Evolutionary conservation across 2,797 vertebrate genomes (phyloP).

Genomic region (Petrocephalus schoutedeni): DNA sequence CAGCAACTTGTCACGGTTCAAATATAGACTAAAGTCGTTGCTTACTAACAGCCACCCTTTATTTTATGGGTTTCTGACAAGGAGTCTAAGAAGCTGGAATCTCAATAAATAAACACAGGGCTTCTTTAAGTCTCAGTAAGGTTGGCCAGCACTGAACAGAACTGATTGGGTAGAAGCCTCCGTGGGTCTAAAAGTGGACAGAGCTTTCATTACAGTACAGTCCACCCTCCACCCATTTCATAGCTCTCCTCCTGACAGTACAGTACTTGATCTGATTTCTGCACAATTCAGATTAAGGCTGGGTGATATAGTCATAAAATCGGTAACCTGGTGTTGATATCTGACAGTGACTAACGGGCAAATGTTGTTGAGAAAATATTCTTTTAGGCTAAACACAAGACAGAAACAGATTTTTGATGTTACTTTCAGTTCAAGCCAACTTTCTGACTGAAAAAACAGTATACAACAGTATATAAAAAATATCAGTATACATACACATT

Average conservation of each 20-base stretch:
- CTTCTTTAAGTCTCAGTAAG: not conserved
- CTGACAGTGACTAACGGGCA: not conserved
- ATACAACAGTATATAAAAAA: too few relatives aligned
- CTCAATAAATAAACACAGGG: not conserved
- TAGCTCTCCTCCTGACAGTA: not conserved
- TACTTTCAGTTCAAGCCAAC: not conserved
- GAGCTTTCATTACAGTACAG: not conserved
- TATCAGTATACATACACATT: too few relatives aligned
- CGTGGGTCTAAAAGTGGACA: not conserved
- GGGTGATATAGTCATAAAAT: not conserved
- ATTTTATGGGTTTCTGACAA: not conserved
- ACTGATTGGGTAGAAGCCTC: not conserved
- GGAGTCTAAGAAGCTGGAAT: not conserved
- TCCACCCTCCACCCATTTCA: not conserved
- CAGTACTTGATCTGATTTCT: not conserved
- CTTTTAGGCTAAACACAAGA: not conserved
- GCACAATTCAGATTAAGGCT: not conserved
- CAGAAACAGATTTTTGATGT: not conserved
- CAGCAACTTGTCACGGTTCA: not conserved
- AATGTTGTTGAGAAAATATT: not conserved
- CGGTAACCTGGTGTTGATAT: not conserved
- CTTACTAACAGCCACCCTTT: not conserved
- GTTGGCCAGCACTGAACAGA: not conserved
- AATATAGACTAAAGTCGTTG: not conserved
- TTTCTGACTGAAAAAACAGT: not conserved